Evolutionary conservation across 1,140 invertebrate genomes (phyloP), one percentile per base, ranked within the genome.

Genomic region (Acarapis woodi): DNA sequence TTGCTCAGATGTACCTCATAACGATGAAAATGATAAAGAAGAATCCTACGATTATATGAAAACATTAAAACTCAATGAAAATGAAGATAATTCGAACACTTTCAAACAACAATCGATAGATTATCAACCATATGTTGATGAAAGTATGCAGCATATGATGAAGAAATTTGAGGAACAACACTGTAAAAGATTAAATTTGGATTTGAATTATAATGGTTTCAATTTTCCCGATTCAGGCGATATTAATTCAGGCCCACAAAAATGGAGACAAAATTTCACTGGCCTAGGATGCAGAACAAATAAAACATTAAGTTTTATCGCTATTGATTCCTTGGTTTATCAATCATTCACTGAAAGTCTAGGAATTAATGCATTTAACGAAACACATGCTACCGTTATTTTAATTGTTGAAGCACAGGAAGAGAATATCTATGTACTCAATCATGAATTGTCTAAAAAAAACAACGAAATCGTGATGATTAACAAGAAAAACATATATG

Each of bases 341-440:
- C 63, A 63, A 41, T 62, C 70, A 46, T 75, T 75, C 52, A 67
- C 71, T 5, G 64, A 73, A 48, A 61, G 62, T 20, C 57, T 80
- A 20, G 72, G 73, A 2, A 60, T 53, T 16, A 40, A 51, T 32
- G 32, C 46, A 3, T 41, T 41, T 10, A 41, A 44, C 22, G 56
- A 51, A 23, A 58, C 55, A 31, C 63, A 73, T 46, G 67, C 64
- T 51, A 71, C 70, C 32, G 62, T 65, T 28, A 65, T 65, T 34
- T 59, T 75, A 19, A 73, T 77, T 44, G 51, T 77, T 37, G 67
- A 77, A 54, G 62, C 64, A 48, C 9, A n/a, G 6, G 15, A 25
- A 14, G 37, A 42, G 21, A 35, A 33, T 36, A 25, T 42, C 26
- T 25, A 42, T 32, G 5, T 42, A 5, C 15, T 42, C 3, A 39